Evolutionary conservation across 2,113 vertebrate species (phyloP).

Genomic region (Podiceps cristatus): DNA sequence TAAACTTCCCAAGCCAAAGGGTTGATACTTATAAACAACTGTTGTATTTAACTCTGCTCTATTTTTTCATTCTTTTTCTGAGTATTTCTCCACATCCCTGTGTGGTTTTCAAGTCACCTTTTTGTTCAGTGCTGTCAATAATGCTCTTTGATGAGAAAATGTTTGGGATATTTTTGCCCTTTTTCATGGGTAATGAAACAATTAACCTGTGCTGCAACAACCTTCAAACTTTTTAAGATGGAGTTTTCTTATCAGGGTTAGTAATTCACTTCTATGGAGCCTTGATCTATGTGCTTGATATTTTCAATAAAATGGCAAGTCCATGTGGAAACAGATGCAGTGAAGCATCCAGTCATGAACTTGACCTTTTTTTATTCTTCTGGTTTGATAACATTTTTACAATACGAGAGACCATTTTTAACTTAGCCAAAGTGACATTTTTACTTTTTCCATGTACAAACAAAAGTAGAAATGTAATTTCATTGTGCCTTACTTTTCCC

Average conservation of each 20-base stretch:
- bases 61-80: background rate
- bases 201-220: slow-evolving; percentile 34
- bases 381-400: slow-evolving; percentile 61
- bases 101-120: background rate
- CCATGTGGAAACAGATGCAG: slow-evolving; percentile 44
- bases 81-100: background rate
- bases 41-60: background rate
- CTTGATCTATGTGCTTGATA: slow-evolving; percentile 74
- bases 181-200: slow-evolving; percentile 34
- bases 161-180: background rate
- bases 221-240: slow-evolving; percentile 34
- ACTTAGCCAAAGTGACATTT: slow-evolving; percentile 42
- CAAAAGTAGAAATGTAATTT: slow-evolving; percentile 50
- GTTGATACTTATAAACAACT: slow-evolving; percentile 12
- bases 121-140: background rate
- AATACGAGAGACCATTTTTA: slow-evolving; percentile 22
- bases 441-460: slow-evolving; percentile 45
- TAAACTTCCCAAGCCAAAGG: background rate
- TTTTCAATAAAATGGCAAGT: slow-evolving; percentile 78
- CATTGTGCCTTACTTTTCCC: background rate
- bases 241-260: slow-evolving; percentile 37
- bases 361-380: slow-evolving; percentile 65
- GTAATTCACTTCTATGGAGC: slow-evolving; percentile 44
- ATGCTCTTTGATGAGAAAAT: background rate
- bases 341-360: slow-evolving; percentile 55